These are phyloP conservation scores for Enteromius unitaeniatus DNA, from an alignment of 2,797 vertebrate genomes.

Conservation along the genomic window DNA sequence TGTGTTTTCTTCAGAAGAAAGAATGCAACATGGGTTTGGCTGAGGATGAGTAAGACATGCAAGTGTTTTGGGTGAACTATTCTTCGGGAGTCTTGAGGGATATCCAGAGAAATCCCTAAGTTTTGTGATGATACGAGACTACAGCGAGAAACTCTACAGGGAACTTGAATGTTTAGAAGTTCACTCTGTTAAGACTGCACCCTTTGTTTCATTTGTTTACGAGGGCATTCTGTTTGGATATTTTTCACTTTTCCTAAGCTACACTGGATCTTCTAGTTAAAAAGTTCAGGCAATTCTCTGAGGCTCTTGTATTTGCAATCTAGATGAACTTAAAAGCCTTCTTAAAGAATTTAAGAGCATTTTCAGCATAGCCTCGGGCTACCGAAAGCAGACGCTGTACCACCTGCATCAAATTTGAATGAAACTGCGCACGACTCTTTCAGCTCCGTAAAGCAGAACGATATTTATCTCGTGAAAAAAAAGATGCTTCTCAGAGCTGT, in stretches of 20 bases:
- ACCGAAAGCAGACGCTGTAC: constrained; percentile 69
- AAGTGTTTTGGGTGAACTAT: not conserved
- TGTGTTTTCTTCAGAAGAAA: not conserved
- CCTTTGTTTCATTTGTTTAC: constrained; percentile 45
- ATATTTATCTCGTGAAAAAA: constrained; percentile 47
- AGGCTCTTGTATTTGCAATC: constrained; percentile 74
- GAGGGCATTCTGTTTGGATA: constrained; percentile 60
- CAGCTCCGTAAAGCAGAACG: constrained; percentile 70
- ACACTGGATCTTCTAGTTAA: constrained; percentile 44
- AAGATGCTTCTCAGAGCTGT: constrained; percentile 21
- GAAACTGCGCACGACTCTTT: constrained; percentile 72
- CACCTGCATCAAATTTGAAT: constrained; percentile 81
- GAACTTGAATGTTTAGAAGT: not conserved
- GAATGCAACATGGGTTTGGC: not conserved
- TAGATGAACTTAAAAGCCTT: constrained; percentile 74
- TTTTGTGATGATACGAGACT: constrained; percentile 13
- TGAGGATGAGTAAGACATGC: not conserved
- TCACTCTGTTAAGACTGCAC: constrained; percentile 39
- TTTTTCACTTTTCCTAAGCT: constrained; percentile 55
- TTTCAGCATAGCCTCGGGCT: constrained; percentile 73
- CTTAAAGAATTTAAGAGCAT: constrained; percentile 77
- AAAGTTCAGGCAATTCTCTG: constrained; percentile 67
- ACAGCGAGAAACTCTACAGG: constrained; percentile 13
- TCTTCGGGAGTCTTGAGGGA: not conserved
- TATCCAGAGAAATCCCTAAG: not conserved